Base-by-base conservation (phyloP, 2,797 vertebrate species). In the Sebastes nivosus region DNA sequence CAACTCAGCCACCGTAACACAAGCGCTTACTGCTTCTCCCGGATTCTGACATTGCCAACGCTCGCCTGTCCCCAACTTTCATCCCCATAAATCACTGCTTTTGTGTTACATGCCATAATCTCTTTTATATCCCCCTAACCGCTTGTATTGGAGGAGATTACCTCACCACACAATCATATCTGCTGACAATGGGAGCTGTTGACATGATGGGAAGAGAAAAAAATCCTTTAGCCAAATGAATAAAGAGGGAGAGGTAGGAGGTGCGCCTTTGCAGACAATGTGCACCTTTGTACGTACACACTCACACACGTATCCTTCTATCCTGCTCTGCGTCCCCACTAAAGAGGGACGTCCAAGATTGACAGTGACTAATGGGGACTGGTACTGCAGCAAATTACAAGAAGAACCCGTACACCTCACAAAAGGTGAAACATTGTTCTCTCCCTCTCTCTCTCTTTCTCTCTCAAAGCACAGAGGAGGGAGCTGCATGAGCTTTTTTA, bases 331-430 rank as follows among this genome's bases (percentile, higher is more conserved):
- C 64, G 68, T 89, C 79, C 78, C 8, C 72, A 58, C 83, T 83
- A 82, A 87, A 91, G 87, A 89, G 87, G 89, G 87, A 89, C 79
- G 66, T 88, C 83, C 82, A 9, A 24, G 87, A 93, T 87, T 93
- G 93, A 94, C 93, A 93, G 87, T 94, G 94, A 94, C 92, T 94
- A 94, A 94, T 94, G 91, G 84, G 81, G 79, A 88, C 67, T 72
- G 89, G 87, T 88, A 58, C 88, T 81, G 86, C 85, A 81, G 91
- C 83, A 91, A 92, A 94, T 92, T 93, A 91, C 87, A 89, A 82
- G 87, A 86, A 46, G 75, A 91, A 72, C 71, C 67, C 3, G 22
- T 27, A 75, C 85, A 81, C 80, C 78, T 82, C 46, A 60, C 64
- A 79, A 77, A 50, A 89, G 91, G 88, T 91, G 77, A 80, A 84